These are phyloP conservation scores for Drosophila borealis DNA, from an alignment of 2,888 invertebrate genomes.

Conservation along the genomic window DNA sequence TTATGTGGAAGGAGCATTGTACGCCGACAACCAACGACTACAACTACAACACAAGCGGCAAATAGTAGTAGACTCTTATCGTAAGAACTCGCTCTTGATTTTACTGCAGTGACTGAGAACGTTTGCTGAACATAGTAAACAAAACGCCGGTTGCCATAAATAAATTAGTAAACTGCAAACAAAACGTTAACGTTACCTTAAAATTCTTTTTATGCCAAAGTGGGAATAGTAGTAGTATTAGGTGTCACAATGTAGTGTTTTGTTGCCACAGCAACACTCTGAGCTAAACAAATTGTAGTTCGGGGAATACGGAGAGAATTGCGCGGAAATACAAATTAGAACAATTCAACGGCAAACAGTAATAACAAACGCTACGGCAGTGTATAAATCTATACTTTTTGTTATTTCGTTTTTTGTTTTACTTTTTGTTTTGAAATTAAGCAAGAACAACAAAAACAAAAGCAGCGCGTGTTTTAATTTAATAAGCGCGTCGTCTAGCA, in stretches of 20 bases:
- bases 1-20: constrained; percentile 59
- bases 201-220: constrained; percentile 3
- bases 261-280: constrained; percentile 55
- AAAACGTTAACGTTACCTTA: neutral
- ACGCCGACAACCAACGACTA: constrained; percentile 42
- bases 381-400: constrained; percentile 27
- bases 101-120: neutral
- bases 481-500: constrained; percentile 68
- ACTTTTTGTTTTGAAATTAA: constrained; percentile 47
- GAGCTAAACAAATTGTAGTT: constrained; percentile 30
- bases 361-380: constrained; percentile 32
- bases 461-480: constrained; percentile 71
- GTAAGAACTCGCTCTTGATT: constrained; percentile 4
- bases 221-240: constrained; percentile 20
- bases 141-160: constrained; percentile 63
- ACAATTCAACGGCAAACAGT: constrained; percentile 45
- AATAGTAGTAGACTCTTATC: constrained; percentile 37
- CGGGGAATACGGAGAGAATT: constrained; percentile 24
- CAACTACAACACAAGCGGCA: constrained; percentile 6
- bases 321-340: constrained; percentile 73
- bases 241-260: constrained; percentile 23
- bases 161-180: constrained; percentile 8
- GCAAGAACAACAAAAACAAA: constrained; percentile 53
- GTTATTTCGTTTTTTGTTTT: constrained; percentile 15
- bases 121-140: constrained; percentile 19